These are phyloP conservation scores for Ditylenchus dipsaci DNA, from an alignment of 1,140 invertebrate species.

Conservation along the genomic window DNA sequence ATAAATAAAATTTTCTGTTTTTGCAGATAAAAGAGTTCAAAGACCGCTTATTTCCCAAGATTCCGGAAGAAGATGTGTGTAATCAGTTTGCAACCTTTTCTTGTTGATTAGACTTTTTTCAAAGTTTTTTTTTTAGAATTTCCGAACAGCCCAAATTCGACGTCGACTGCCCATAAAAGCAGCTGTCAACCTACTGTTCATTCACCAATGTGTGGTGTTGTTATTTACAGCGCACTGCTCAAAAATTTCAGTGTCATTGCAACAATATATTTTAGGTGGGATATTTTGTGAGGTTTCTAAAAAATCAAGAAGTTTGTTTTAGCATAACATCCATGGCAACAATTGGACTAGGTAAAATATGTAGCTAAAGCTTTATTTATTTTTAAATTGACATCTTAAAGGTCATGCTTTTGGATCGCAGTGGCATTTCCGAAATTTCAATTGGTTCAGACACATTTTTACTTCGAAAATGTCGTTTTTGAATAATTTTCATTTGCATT, in stretches of 20 bases:
- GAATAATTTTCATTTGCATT: too few species aligned
- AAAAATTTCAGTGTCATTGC: slow-evolving; percentile 19
- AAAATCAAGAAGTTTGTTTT: background rate
- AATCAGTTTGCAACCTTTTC: background rate
- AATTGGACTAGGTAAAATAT: slow-evolving; percentile 29
- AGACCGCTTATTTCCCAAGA: background rate
- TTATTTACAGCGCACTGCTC: slow-evolving; percentile 25
- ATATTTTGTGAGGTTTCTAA: too few species aligned
- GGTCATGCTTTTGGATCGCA: too few species aligned
- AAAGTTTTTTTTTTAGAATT: slow-evolving; percentile 13
- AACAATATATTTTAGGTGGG: slow-evolving; percentile 32
- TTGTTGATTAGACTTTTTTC: background rate
- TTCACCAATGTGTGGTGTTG: slow-evolving; percentile 17
- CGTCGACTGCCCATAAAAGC: slow-evolving; percentile 24
- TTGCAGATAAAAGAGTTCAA: slow-evolving; percentile 6
- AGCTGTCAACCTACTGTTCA: slow-evolving; percentile 20
- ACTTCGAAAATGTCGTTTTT: too few species aligned
- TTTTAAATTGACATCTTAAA: too few species aligned
- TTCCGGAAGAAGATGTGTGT: slow-evolving; percentile 11
- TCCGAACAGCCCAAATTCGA: slow-evolving; percentile 14
- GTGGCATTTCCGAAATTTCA: too few species aligned
- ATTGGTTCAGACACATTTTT: too few species aligned
- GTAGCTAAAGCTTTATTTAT: too few species aligned
- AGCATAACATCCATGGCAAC: slow-evolving; percentile 27
- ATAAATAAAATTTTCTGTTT: background rate